Base-by-base conservation (phyloP, 2,797 vertebrate species). In the Helostoma temminkii region DNA sequence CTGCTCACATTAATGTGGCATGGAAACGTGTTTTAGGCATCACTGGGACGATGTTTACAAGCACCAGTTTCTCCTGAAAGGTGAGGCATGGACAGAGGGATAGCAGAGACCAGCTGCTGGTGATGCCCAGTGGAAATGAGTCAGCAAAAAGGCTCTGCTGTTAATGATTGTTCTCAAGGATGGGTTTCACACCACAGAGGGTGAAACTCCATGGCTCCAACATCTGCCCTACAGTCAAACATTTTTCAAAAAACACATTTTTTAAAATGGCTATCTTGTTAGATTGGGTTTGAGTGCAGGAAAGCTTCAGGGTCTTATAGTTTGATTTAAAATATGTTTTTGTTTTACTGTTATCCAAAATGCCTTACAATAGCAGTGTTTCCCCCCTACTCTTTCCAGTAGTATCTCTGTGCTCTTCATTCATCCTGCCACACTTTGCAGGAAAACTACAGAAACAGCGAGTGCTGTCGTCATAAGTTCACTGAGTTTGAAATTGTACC, bases 21-120 rank as follows among this genome's bases (percentile, higher is more conserved):
- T 70, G 81, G 85, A 89, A 88, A 85, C 82, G 75, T 84, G 87
- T 90, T 89, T 81, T 77, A 83, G 78, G 81, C 85, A 80, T 84
- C 74, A 59, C 66, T 63, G 84, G 82, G 80, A 67, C 67, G 32
- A 84, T 84, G 85, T 90, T 88, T 89, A 89, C 63, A 59, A 90
- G 85, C 74, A 82, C 71, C 79, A 71, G 85, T 84, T 80, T 72
- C 72, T 88, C 70, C 77, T 64, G 71, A 86, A 92, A 92, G 90
- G 89, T 90, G 90, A 88, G 84, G 83, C 74, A 43, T 78, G 83
- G 85, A 80, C 19, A 52, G 61, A 86, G 74, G 64, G 79, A 82
- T 82, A 67, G 85, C 84, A 89, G 76, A 82, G 83, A 91, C 71
- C 93, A 92, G 91, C 88, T 93, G 91, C 87, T 87, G 70, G 73